A percentile compares a stretch with the other conserved stretches of the same genome.
These are phyloP conservation scores for Chiridota heheva DNA, from an alignment of 35 echinoderm and acorn worm species.

Conservation along the genomic window DNA sequence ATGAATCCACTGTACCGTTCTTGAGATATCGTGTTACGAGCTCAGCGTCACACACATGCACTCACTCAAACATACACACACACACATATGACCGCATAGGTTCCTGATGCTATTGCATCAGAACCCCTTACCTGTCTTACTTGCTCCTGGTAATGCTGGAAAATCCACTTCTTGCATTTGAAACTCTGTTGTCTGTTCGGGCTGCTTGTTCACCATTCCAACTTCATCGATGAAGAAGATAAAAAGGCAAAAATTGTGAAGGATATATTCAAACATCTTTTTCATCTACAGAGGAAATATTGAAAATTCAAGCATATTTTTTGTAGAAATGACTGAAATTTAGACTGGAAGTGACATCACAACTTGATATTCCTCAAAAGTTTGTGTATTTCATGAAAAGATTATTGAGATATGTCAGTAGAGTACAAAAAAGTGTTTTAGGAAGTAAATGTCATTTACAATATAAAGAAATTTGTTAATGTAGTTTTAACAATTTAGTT, in stretches of 20 bases:
- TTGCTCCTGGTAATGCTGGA: slow-evolving; percentile 86
- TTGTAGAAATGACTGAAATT: not conserved
- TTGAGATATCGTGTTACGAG: too few species aligned
- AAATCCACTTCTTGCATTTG: slow-evolving; percentile 91
- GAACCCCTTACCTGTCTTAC: slow-evolving; percentile 60
- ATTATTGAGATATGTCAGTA: too few species aligned
- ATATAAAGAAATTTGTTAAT: too few species aligned
- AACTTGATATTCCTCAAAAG: not conserved
- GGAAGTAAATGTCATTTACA: too few species aligned
- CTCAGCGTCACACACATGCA: too few species aligned
- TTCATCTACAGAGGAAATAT: not conserved
- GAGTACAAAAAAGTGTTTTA: too few species aligned
- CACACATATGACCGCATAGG: too few species aligned
- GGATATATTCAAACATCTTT: not conserved
- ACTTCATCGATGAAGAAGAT: slow-evolving; percentile 38
- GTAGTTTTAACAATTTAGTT: too few species aligned
- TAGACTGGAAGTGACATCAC: not conserved
- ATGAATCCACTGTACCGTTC: too few species aligned
- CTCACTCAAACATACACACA: too few species aligned
- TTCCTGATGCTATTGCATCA: too few species aligned
- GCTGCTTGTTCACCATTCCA: slow-evolving; percentile 93
- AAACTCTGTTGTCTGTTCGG: slow-evolving; percentile 90
- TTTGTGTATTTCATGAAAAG: too few species aligned
- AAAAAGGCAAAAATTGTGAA: slow-evolving; percentile 18
- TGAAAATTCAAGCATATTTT: not conserved